A percentile compares a stretch with the other conserved stretches of the same genome.
Evolutionary conservation across 2,888 invertebrate genomes (phyloP).

Genomic region (Cephus spinipes): DNA sequence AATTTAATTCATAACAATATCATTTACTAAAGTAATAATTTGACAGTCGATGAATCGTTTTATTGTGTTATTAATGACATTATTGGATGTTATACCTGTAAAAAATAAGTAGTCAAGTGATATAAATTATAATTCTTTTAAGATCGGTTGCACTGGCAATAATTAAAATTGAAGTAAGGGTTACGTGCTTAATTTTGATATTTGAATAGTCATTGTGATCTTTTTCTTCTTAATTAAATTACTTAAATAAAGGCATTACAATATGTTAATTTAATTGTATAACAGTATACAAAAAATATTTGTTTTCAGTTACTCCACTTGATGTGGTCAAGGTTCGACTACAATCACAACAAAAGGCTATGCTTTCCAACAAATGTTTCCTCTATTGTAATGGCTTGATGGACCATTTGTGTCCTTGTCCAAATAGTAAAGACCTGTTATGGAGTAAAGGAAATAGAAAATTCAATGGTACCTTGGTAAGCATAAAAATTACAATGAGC

Average conservation of each 20-base stretch:
- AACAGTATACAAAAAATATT: slow-evolving; percentile 5
- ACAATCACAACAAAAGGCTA: slow-evolving; percentile 91
- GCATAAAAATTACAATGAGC: not conserved
- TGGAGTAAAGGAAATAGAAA: slow-evolving; percentile 78
- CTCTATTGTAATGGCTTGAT: slow-evolving; percentile 98
- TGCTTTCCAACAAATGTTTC: slow-evolving; percentile 88
- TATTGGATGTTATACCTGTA: no score
- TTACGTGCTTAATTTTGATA: no score
- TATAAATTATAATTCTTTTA: no score
- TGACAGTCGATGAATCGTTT: no score
- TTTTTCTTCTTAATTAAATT: not conserved
- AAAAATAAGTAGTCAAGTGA: no score
- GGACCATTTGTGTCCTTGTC: slow-evolving; percentile 95
- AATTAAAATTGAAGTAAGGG: no score
- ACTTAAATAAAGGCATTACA: not conserved
- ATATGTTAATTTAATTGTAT: no score
- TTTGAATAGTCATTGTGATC: no score
- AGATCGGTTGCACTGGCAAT: no score
- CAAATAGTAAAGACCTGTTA: slow-evolving; percentile 61
- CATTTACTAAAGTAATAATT: no score
- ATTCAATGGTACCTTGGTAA: slow-evolving; percentile 83
- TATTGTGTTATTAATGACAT: no score
- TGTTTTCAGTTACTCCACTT: slow-evolving; percentile 90
- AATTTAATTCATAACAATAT: not conserved
- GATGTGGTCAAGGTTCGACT: slow-evolving; percentile 99